A percentile compares a stretch with the other conserved stretches of the same genome.
Conservation (phyloP, 2,888 invertebrate species). For the Acanthococcus lagerstroemiae region DNA sequence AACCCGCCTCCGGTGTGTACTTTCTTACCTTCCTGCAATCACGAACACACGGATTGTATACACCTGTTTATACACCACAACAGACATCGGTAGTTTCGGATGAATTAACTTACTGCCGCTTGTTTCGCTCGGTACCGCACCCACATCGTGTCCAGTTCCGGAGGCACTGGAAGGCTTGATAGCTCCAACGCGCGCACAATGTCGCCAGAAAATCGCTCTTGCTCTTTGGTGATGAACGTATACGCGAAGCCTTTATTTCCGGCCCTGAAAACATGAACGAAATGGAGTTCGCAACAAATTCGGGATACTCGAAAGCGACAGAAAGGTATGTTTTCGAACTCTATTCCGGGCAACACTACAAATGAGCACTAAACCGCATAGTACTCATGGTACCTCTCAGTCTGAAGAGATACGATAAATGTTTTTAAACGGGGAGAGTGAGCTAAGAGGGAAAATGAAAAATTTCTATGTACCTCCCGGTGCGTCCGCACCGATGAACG, state of each 20-base stretch:
- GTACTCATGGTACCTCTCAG: no score
- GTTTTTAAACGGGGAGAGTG: not conserved
- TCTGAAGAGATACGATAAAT: no score
- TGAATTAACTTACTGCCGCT: conserved; percentile 64
- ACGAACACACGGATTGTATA: not conserved
- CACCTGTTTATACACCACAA: not conserved
- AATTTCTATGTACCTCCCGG: conserved; percentile 49
- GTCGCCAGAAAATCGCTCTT: conserved; percentile 88
- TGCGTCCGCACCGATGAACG: conserved; percentile 91
- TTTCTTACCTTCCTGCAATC: conserved; percentile 55
- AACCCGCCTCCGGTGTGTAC: conserved; percentile 89
- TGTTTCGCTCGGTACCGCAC: conserved; percentile 79
- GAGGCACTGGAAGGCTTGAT: conserved; percentile 66
- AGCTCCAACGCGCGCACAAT: conserved; percentile 82
- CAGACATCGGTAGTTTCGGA: not conserved
- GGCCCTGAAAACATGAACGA: conserved; percentile 49
- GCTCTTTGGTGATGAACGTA: conserved; percentile 92
- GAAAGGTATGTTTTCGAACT: no score
- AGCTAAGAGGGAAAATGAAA: not conserved
- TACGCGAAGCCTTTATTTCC: conserved; percentile 96
- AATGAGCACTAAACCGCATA: no score
- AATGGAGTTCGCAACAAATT: no score
- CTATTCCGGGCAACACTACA: no score
- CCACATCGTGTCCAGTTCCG: conserved; percentile 69
- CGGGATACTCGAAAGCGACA: no score